Conservation (phyloP, 2,888 invertebrate species). For the Hyposoter dolosus region DNA sequence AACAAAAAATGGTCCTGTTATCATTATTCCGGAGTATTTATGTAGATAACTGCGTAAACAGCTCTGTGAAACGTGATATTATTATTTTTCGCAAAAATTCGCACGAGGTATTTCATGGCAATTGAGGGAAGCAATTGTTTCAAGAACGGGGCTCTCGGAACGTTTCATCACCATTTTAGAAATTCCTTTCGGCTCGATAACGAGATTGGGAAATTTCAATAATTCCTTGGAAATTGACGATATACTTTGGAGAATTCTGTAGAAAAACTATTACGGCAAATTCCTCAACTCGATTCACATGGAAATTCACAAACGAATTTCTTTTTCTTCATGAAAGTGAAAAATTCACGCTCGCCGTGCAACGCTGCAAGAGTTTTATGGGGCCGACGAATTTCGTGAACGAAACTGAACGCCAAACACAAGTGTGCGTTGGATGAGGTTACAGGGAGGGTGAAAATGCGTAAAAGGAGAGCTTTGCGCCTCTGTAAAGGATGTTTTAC, state of each 20-base stretch:
- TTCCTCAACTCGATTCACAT: conserved; percentile 14
- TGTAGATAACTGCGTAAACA: conserved; percentile 43
- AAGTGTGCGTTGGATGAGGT: background rate
- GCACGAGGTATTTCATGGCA: conserved; percentile 12
- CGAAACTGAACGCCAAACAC: background rate
- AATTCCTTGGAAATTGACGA: background rate
- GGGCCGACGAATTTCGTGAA: background rate
- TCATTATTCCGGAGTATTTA: conserved; percentile 37
- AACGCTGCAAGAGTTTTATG: background rate
- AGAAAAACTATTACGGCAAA: background rate
- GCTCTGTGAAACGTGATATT: conserved; percentile 3
- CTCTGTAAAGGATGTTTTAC: conserved; percentile 60
- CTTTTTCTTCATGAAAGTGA: conserved; percentile 28
- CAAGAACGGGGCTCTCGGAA: background rate
- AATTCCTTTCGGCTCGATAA: background rate
- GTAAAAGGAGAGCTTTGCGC: conserved; percentile 57
- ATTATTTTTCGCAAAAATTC: background rate
- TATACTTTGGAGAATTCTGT: background rate
- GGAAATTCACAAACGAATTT: conserved; percentile 9
- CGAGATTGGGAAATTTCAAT: conserved; percentile 20
- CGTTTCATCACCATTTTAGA: background rate
- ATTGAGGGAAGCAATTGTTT: background rate
- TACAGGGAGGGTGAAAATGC: conserved; percentile 36
- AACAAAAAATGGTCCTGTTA: conserved; percentile 39
- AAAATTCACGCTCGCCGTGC: conserved; percentile 3